Percentiles rank a stretch among this genome's conserved stretches.
Conservation (phyloP, 2,888 invertebrate genomes). For the Cordilura impudica region DNA sequence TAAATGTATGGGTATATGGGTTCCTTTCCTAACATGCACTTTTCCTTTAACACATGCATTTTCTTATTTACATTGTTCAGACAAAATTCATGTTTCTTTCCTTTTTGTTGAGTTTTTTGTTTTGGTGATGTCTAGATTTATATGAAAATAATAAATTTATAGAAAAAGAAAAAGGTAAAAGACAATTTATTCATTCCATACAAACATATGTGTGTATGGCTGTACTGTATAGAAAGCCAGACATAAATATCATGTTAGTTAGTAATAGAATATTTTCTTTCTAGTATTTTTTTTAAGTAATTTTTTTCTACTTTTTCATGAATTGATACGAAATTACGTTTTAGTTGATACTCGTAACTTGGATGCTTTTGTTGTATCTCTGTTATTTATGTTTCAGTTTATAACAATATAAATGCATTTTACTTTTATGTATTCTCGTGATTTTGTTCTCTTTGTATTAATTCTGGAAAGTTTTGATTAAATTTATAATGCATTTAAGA, state of each 20-base stretch:
- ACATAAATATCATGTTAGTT: not conserved
- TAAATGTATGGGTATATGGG: too few species aligned
- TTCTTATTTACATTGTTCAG: not conserved
- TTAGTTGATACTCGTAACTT: too few species aligned
- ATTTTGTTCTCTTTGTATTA: too few species aligned
- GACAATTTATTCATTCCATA: not conserved
- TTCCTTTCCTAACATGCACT: not conserved
- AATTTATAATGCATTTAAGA: too few species aligned
- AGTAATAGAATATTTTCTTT: conserved; percentile 9
- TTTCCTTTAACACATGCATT: not conserved
- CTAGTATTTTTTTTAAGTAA: not conserved
- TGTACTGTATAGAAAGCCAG: not conserved
- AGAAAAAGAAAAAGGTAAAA: conserved; percentile 28
- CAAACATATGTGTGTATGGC: too few species aligned
- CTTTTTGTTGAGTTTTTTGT: not conserved
- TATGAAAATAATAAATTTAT: conserved; percentile 47
- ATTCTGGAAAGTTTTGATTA: too few species aligned
- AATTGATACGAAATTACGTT: too few species aligned
- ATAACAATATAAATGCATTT: too few species aligned
- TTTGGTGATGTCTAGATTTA: conserved; percentile 21
- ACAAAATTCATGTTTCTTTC: not conserved
- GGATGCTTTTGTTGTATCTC: too few species aligned
- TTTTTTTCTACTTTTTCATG: too few species aligned
- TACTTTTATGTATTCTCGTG: too few species aligned
- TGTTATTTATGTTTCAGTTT: too few species aligned